Conservation (phyloP, 2,888 invertebrate species). For the Andrena hattorfiana region DNA sequence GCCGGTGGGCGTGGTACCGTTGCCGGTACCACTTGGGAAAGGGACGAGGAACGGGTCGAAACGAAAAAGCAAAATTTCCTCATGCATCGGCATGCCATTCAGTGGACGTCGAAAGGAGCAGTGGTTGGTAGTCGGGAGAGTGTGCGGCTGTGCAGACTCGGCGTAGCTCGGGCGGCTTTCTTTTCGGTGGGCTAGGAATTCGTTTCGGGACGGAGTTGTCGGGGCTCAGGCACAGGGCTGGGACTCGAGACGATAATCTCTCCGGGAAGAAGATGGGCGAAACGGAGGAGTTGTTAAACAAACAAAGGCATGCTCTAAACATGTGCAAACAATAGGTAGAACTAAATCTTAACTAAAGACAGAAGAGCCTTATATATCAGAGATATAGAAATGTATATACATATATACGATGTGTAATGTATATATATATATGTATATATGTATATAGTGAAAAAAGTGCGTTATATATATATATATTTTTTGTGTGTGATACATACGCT, state of each 20-base stretch:
- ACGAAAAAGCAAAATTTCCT: slow-evolving; percentile 74
- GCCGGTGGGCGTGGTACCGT: slow-evolving; percentile 29
- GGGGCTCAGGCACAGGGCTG: slow-evolving; percentile 11
- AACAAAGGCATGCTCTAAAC: slow-evolving; percentile 85
- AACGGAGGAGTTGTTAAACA: slow-evolving; percentile 78
- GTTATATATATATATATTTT: slow-evolving; percentile 79
- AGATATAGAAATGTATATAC: slow-evolving; percentile 82
- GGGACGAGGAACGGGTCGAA: slow-evolving; percentile 46
- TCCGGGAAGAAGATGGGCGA: slow-evolving; percentile 54
- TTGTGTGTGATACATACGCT: slow-evolving; percentile 79
- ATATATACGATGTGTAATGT: slow-evolving; percentile 72
- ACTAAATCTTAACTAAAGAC: slow-evolving; percentile 85
- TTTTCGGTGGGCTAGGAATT: slow-evolving; percentile 24
- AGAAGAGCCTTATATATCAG: slow-evolving; percentile 85
- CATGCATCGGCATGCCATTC: slow-evolving; percentile 84
- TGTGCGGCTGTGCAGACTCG: slow-evolving; percentile 65
- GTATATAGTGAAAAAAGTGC: slow-evolving; percentile 60
- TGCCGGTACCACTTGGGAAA: slow-evolving; percentile 14
- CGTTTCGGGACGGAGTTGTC: slow-evolving; percentile 40
- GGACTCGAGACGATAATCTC: slow-evolving; percentile 37
- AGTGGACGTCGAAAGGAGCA: slow-evolving; percentile 62
- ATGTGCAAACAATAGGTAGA: slow-evolving; percentile 84
- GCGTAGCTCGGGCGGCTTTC: slow-evolving; percentile 70
- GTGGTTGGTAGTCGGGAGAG: slow-evolving; percentile 25
- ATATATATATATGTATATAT: slow-evolving; percentile 80